Evolutionary conservation across 2,797 vertebrate species (phyloP).

Genomic region (Spheniscus humboldti): DNA sequence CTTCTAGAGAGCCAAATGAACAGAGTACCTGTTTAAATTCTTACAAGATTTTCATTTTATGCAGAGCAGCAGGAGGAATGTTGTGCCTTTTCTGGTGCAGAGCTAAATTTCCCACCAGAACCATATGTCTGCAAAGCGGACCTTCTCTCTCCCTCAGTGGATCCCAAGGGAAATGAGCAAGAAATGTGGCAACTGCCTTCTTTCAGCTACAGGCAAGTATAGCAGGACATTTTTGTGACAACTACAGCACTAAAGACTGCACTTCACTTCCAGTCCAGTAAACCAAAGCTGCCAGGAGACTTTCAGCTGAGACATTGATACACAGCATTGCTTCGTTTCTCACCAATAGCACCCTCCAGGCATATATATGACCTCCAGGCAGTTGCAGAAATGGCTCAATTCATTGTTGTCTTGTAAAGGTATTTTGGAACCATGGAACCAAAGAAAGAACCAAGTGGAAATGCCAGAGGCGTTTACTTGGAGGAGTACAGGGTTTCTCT

Average conservation of each 20-base stretch:
- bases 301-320: background rate
- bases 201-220: conserved; percentile 46
- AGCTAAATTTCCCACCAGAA: conserved; percentile 34
- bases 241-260: background rate
- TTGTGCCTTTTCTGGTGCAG: conserved; percentile 49
- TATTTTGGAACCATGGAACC: background rate
- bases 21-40: conserved; percentile 44
- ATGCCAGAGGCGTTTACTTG: background rate
- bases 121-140: conserved; percentile 20
- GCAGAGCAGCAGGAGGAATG: conserved; percentile 31
- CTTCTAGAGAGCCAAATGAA: conserved; percentile 13
- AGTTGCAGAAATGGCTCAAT: background rate
- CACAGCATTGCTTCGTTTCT: background rate
- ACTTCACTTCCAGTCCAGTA: background rate
- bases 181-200: conserved; percentile 29
- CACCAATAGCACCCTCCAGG: background rate
- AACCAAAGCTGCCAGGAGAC: background rate
- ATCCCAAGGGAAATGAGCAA: conserved; percentile 31
- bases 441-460: background rate
- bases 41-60: conserved; percentile 47
- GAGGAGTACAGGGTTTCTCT: background rate
- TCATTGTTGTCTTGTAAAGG: background rate
- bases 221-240: conserved; percentile 17
- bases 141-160: conserved; percentile 48
- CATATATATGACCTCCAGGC: background rate